A percentile compares a stretch with the other conserved stretches of the same genome.
Conservation (phyloP, 2,797 vertebrate species). For the Tauraco hartlaubi region DNA sequence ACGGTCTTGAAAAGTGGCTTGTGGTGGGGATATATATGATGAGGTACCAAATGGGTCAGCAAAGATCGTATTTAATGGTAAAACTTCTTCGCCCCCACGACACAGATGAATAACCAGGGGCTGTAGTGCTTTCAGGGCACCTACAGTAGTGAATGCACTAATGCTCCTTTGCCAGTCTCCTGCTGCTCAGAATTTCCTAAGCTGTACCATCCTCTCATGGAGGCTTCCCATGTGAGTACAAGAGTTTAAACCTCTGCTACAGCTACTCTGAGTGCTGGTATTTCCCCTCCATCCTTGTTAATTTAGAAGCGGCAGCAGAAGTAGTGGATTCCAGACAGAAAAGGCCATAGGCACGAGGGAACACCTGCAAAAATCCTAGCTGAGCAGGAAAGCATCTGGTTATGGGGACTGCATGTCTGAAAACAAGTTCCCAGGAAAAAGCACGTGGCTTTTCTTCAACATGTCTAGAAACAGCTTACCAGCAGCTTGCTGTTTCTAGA, state of each 20-base stretch:
- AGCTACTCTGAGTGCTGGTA: not conserved
- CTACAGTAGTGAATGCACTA: not conserved
- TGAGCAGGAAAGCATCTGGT: not conserved
- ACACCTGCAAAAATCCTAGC: not conserved
- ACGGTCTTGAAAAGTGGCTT: not conserved
- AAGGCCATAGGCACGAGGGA: not conserved
- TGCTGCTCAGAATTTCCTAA: not conserved
- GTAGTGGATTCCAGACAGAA: not conserved
- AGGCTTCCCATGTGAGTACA: fast-evolving
- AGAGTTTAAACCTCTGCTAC: not conserved
- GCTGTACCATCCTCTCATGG: fast-evolving
- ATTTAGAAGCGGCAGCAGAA: not conserved
- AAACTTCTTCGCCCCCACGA: not conserved
- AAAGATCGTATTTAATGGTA: not conserved
- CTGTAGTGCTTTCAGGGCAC: not conserved
- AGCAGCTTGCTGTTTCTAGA: not conserved
- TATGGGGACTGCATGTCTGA: not conserved
- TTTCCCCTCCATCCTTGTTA: not conserved
- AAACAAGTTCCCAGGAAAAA: not conserved
- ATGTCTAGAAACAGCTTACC: not conserved
- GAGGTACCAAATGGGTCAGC: not conserved
- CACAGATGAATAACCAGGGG: not conserved
- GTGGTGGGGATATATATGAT: fast-evolving
- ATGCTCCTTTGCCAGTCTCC: not conserved
- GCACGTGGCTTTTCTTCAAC: not conserved